Percentiles rank a stretch among this genome's conserved stretches.
Conservation (phyloP, 1,140 invertebrate genomes). For the Lucilia cuprina region DNA sequence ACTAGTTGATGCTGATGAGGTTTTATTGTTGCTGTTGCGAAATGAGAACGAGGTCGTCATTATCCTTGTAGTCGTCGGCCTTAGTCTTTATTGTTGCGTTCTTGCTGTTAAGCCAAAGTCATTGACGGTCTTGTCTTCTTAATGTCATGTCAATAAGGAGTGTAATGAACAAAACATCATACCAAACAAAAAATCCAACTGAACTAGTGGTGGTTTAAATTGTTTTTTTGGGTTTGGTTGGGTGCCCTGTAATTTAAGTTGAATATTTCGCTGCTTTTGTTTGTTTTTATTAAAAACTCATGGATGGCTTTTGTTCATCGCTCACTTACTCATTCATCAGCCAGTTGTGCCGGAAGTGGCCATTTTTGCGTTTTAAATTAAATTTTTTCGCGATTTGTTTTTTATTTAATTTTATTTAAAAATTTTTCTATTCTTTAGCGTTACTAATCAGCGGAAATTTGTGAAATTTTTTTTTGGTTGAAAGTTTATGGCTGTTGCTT, state of each 20-base stretch:
- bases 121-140: slow-evolving; percentile 11
- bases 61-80: too few relatives aligned
- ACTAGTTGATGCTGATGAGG: too few relatives aligned
- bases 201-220: neutral
- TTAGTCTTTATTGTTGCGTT: neutral
- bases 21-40: too few relatives aligned
- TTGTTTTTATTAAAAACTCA: slow-evolving; percentile 17
- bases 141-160: slow-evolving; percentile 10
- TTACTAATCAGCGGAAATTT: slow-evolving; percentile 17
- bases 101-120: neutral
- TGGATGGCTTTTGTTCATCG: neutral
- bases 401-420: neutral
- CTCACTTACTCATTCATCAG: neutral
- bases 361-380: slow-evolving; percentile 33
- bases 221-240: neutral
- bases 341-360: slow-evolving; percentile 21
- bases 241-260: neutral
- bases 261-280: neutral
- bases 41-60: too few relatives aligned
- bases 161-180: neutral
- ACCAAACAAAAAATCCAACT: neutral
- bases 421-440: neutral
- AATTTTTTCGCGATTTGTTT: slow-evolving; percentile 19
- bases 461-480: slow-evolving; percentile 11
- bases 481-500: neutral